Conservation (phyloP, 1,140 invertebrate genomes). For the Muscidifurax raptorellus region DNA sequence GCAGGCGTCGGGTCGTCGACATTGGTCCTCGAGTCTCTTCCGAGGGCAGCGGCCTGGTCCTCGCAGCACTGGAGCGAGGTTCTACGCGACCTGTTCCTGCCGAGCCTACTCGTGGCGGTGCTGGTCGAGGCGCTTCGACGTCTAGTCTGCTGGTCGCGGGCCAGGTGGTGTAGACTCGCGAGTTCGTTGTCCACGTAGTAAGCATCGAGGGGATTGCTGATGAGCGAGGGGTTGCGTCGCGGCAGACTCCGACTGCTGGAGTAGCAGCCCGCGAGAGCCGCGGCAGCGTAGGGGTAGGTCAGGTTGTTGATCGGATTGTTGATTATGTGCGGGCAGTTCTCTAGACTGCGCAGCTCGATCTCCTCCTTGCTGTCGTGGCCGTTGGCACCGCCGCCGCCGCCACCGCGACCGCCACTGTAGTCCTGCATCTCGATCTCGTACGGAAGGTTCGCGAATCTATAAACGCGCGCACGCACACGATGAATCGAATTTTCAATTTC, state of each 20-base stretch:
- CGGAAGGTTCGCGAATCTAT: slow-evolving; percentile 68
- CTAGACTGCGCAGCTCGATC: slow-evolving; percentile 67
- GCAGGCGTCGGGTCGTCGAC: neutral
- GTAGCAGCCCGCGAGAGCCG: slow-evolving; percentile 58
- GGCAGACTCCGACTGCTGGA: slow-evolving; percentile 66
- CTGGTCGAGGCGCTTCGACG: slow-evolving; percentile 13
- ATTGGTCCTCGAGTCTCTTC: neutral
- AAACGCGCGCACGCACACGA: too few relatives aligned
- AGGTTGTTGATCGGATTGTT: slow-evolving; percentile 61
- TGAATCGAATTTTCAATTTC: neutral
- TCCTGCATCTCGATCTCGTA: slow-evolving; percentile 67
- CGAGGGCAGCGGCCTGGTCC: neutral
- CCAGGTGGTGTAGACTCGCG: slow-evolving; percentile 44
- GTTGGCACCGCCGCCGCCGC: slow-evolving; percentile 11
- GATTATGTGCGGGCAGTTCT: slow-evolving; percentile 63
- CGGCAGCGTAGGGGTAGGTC: slow-evolving; percentile 49
- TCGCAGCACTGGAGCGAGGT: slow-evolving; percentile 6
- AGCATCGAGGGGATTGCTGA: slow-evolving; percentile 64
- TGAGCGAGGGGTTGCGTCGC: slow-evolving; percentile 65
- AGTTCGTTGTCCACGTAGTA: slow-evolving; percentile 67
- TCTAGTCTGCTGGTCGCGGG: slow-evolving; percentile 6
- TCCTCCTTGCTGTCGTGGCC: slow-evolving; percentile 64
- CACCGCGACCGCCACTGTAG: slow-evolving; percentile 19
- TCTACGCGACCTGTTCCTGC: neutral
- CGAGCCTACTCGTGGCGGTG: neutral